Evolutionary conservation across 2,113 vertebrate species (phyloP).

Genomic region (Xenopus laevis): DNA sequence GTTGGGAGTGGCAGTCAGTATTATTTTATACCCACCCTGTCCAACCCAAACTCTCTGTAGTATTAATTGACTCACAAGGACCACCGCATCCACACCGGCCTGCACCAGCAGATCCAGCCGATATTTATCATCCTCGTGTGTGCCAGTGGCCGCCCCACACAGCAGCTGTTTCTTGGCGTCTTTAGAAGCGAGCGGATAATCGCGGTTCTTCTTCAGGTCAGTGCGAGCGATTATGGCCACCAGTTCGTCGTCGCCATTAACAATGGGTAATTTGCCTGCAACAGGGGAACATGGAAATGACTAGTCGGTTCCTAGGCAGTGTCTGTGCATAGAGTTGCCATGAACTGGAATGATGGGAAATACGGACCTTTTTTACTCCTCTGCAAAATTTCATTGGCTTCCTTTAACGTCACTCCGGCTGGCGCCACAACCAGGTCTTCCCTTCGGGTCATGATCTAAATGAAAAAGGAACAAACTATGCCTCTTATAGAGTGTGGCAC

Average conservation of each 20-base stretch:
- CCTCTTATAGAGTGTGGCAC: no score
- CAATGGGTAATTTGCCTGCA: conserved; percentile 92
- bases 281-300: conserved; percentile 3
- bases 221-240: conserved; percentile 96
- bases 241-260: conserved; percentile 84
- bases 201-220: conserved; percentile 94
- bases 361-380: conserved; percentile 94
- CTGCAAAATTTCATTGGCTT: conserved; percentile 96
- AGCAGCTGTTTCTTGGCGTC: conserved; percentile 92
- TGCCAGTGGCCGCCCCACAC: conserved; percentile 91
- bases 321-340: no score
- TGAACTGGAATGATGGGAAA: no score
- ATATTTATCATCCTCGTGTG: conserved; percentile 90
- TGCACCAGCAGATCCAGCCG: conserved; percentile 88
- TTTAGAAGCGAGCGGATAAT: conserved; percentile 94
- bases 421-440: conserved; percentile 93
- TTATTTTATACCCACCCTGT: no score
- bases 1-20: no score
- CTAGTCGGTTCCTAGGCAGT: no score
- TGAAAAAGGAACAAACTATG: conserved; percentile 10
- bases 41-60: no score
- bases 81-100: conserved; percentile 84
- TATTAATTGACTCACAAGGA: conserved; percentile 79
- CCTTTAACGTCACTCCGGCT: conserved; percentile 88
- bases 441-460: conserved; percentile 91